Evolutionary conservation across 2,113 vertebrate genomes (phyloP), one percentile per base, ranked within the genome.

Genomic region (Microcebus murinus): DNA sequence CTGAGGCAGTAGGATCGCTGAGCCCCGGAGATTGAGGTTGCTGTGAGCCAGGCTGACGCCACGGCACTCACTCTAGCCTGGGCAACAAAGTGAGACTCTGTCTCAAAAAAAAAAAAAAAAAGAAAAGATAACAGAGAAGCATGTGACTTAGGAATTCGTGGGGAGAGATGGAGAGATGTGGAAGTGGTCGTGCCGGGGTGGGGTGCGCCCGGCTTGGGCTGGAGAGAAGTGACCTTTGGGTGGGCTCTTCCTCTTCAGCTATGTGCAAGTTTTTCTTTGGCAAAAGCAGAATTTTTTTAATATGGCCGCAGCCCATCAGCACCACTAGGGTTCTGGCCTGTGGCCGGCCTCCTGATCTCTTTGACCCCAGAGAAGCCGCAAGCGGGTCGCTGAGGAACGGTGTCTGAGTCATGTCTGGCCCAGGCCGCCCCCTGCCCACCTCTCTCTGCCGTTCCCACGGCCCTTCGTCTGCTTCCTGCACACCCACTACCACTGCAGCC

Each of bases 111-210:
- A n/a, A n/a, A n/a, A n/a, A n/a, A n/a, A n/a, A n/a, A n/a, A n/a
- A n/a, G n/a, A 7, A 7, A 71, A 39, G 67, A 13, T 21, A 15
- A 0, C 14, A 1, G 63, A 11, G 4, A 15, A n/a, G 20, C 1
- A 0, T 1, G 0, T 5, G 67, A 70, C 34, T 13, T 36, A n/a
- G 34, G 17, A 21, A 36, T 4, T 0, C 8, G 8, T 1, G 2
- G 25, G 17, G 20, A 39, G 36, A 42, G 9, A 2, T 9, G 3
- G 27, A 36, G 48, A 36, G 48, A 36, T 5, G 3, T 1, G 0
- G 48, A 52, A 11, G 83, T 7, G 48, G 3, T 10, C 9, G 0
- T 18, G 29, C 48, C 12, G 25, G 50, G n/a, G 3, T 8, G 17
- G 0, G 17, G 84, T 0, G 14, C 13, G 34, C 14, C 52, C 52